A percentile compares a stretch with the other conserved stretches of the same genome.
Evolutionary conservation across 2,113 vertebrate genomes (phyloP).

Genomic region (Eretmochelys imbricata): DNA sequence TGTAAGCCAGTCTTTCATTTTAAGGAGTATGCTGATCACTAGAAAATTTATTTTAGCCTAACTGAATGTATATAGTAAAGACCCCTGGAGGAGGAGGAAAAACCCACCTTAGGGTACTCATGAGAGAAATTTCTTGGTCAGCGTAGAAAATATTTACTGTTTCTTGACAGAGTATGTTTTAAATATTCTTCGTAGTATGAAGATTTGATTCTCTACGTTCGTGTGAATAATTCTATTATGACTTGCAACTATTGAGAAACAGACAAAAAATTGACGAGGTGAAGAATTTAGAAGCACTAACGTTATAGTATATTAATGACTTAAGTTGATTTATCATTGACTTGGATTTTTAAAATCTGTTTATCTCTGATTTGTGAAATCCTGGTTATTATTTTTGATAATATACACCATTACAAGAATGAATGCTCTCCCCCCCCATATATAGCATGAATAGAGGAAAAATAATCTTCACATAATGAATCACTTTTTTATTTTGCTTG

Average conservation of each 20-base stretch:
- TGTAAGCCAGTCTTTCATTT: constrained; percentile 24
- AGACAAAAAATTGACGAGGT: not conserved
- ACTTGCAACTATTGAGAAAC: not conserved
- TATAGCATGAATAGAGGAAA: not conserved
- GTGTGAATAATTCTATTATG: not conserved
- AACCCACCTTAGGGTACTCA: constrained; percentile 33
- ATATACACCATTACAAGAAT: not conserved
- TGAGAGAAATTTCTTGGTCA: constrained; percentile 53
- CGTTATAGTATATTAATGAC: not conserved
- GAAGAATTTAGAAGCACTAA: not conserved
- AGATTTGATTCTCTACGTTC: not conserved
- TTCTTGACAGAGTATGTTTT: not conserved
- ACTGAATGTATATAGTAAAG: constrained; percentile 7
- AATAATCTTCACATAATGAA: not conserved
- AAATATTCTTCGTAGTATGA: not conserved
- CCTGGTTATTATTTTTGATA: not conserved
- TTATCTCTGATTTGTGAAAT: not conserved
- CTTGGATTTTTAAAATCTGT: not conserved
- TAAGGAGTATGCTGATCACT: constrained; percentile 29
- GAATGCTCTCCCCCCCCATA: not conserved
- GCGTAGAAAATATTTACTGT: constrained; percentile 46
- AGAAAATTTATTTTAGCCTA: constrained; percentile 46
- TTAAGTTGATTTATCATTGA: not conserved
- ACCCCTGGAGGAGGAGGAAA: not conserved
- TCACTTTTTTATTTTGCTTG: not conserved